Base-by-base conservation (phyloP, 2,888 invertebrate species). In the Argyresthia albistria region DNA sequence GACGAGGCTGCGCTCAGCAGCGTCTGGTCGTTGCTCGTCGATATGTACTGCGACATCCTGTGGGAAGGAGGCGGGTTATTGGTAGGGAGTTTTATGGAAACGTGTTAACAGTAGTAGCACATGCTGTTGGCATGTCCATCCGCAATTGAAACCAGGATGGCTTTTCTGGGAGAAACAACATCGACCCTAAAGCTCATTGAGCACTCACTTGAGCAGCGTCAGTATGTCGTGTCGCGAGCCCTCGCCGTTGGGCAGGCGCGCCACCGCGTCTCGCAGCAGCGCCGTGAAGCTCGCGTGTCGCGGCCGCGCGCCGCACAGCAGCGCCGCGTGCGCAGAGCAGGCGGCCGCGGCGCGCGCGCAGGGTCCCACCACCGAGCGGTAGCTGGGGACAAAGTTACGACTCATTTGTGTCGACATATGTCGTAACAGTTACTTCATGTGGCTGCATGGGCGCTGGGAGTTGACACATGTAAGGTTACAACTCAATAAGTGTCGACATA, bases 241-340 rank as follows among this genome's bases (percentile, higher is more conserved):
- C 83, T 97, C 97, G 0, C 98, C 97, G 73, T 97, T 97, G 0
- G 98, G 98, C 60, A 98, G 86, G 15, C 98, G 89, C 0, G 98
- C 97, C 0, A 97, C 94, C 0, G 98, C 96, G 84, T 98, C 98
- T 39, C 97, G 89, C n/a, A 98, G 96, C 46, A 98, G 83, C 6
- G 97, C 95, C 36, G 96, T 81, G 64, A 98, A 95, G 39, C 96
- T 95, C 16, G 97, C 97, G 76, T 93, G 97, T 46, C 97, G 94
- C 35, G 97, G 98, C 37, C 97, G 87, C 66, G 94, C 93, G 0
- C 93, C 91, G 4, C 91, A 91, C 60, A 98, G 88, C 65, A 97
- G 89, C 1, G 93, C 92, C 67, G 96, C 95, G n/a, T 95, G 96
- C 43, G 95, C 89, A 0, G 95, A 93, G 71, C 57, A 58, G 8